Evolutionary conservation across 2,113 vertebrate species (phyloP).

Genomic region (Gymnarchus niloticus): DNA sequence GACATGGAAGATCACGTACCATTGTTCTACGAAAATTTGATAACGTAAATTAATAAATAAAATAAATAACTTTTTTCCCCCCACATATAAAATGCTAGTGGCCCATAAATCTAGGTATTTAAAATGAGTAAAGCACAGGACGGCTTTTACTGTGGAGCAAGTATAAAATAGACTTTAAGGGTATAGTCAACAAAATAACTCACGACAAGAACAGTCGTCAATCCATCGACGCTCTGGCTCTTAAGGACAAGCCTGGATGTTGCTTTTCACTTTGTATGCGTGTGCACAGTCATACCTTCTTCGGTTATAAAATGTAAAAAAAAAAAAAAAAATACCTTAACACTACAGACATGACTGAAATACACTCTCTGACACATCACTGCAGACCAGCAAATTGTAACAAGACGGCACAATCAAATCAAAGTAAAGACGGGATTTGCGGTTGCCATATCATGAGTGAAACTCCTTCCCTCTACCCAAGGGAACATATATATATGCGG

Average conservation of each 20-base stretch:
- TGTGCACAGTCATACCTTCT: neutral
- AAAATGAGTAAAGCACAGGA: neutral
- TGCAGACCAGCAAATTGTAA: neutral
- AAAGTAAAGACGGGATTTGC: neutral
- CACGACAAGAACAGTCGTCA: neutral
- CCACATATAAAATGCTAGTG: constrained; percentile 15
- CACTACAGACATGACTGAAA: neutral
- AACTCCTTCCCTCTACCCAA: neutral
- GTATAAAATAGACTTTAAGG: neutral
- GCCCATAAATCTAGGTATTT: neutral
- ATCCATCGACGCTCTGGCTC: neutral
- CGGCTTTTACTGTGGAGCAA: neutral
- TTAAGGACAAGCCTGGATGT: neutral
- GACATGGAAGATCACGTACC: neutral
- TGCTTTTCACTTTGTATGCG: neutral
- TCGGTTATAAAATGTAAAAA: neutral
- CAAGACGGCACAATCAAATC: neutral
- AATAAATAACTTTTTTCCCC: neutral
- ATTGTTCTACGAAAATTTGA: neutral
- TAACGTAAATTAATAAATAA: neutral
- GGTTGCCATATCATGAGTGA: neutral
- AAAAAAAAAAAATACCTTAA: neutral
- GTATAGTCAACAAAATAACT: neutral
- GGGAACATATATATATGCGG: neutral
- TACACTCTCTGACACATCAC: neutral